These are phyloP conservation scores for Apostichopus californicus DNA, from an alignment of 35 echinoderm and acorn worm genomes.

Conservation along the genomic window DNA sequence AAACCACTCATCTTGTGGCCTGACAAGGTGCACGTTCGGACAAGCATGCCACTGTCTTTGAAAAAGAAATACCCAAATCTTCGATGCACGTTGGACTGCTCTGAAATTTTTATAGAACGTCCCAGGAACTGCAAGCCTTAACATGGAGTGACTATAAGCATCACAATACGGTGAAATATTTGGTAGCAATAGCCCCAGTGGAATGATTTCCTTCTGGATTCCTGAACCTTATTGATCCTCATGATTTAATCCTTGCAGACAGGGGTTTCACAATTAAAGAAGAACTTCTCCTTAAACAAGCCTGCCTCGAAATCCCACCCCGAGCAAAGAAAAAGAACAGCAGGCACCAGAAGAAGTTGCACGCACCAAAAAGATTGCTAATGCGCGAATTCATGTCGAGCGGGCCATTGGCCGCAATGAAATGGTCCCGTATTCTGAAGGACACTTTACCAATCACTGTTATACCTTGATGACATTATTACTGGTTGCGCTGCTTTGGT, in stretches of 20 bases:
- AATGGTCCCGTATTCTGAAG: slow-evolving; percentile 41
- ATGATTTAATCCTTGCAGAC: slow-evolving; percentile 48
- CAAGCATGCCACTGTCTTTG: slow-evolving; percentile 44
- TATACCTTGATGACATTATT: slow-evolving; percentile 8
- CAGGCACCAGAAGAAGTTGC: too few species aligned
- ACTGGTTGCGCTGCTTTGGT: slow-evolving; percentile 1
- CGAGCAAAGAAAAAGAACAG: too few species aligned
- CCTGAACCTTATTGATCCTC: slow-evolving; percentile 14
- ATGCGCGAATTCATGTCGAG: too few species aligned
- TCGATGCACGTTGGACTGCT: slow-evolving; percentile 67
- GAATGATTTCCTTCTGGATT: slow-evolving; percentile 65
- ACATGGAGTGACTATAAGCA: slow-evolving; percentile 81
- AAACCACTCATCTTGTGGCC: slow-evolving; percentile 42
- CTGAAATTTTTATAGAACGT: slow-evolving; percentile 66
- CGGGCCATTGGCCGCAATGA: background rate
- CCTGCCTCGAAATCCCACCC: slow-evolving; percentile 59
- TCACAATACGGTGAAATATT: slow-evolving; percentile 62
- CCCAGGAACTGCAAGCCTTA: slow-evolving; percentile 50
- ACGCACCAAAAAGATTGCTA: too few species aligned
- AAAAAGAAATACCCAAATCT: slow-evolving; percentile 42
- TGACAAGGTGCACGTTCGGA: background rate
- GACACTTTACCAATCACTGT: slow-evolving; percentile 54
- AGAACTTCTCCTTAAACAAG: slow-evolving; percentile 20
- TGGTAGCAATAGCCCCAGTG: slow-evolving; percentile 68
- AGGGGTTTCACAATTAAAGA: slow-evolving; percentile 38